Base-by-base conservation (phyloP, 2,888 invertebrate species). In the Meiosimyza platycephala region DNA sequence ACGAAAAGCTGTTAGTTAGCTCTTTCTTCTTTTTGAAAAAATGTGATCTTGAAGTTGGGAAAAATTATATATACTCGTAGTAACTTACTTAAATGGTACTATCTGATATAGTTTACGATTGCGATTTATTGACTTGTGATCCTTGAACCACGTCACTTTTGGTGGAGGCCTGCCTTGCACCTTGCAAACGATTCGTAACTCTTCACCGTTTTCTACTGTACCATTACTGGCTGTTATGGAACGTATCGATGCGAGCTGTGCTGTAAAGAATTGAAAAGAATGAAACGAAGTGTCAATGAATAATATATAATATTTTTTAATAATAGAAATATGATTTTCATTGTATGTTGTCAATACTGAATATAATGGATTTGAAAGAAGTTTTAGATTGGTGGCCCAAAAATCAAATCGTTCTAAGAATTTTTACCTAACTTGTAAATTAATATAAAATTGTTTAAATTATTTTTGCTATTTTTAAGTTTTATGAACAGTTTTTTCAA, bases 141-240 rank as follows among this genome's bases (percentile, higher is more conserved):
- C 91, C 88, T 92, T 92, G 88, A 91, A 93, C 96, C 96, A 96
- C 80, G 92, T 90, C 80, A 96, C 92, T 79, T 92, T 90, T 47
- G 96, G 96, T 76, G 93, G 91, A 59, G 96, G 96, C 79, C 92
- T 90, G 51, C 93, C 94, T 85, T 90, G 90, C 79, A 93, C 93
- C 79, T 90, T 91, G 86, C 95, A 95, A 81, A 92, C 91, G 82
- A 96, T 90, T 83, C 90, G 89, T 85, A 93, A 89, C 79, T 89
- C 88, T 82, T 88, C 87, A 63, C 90, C 91, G 72, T 88, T 88
- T 67, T 83, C 82, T 74, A 86, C 81, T 71, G 84, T 84, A 67
- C 78, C 79, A 78, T 83, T 83, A 75, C 76, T 81, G 76, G 85
- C 80, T 75, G 80, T 81, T 80, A 88, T 81, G 78, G 82, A 83